phyloP scores from a whole-genome alignment of 2,797 vertebrate genomes.

The Mus spretus region DNA sequence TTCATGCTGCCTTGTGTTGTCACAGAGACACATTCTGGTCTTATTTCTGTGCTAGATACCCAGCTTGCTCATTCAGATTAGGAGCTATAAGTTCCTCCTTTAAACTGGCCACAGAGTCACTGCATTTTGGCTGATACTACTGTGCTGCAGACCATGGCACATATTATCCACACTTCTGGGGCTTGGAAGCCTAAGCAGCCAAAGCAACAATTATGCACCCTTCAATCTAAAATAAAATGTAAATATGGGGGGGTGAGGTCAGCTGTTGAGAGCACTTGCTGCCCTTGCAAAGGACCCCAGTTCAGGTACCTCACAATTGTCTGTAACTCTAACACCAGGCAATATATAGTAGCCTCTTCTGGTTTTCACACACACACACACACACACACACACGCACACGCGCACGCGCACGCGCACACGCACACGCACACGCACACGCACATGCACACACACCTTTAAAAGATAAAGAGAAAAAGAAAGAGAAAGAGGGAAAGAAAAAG shows the following conservation, averaged over 20 bases:
- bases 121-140: not conserved
- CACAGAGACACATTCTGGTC: not conserved
- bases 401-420: not conserved
- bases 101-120: not conserved
- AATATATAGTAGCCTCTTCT: not conserved
- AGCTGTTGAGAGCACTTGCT: not conserved
- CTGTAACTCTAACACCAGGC: not conserved
- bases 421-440: not conserved
- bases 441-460: not conserved
- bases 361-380: not conserved
- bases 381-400: not conserved
- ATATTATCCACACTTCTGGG: not conserved
- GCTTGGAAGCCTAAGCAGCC: not conserved
- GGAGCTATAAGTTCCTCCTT: not conserved
- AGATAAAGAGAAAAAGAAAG: too few species aligned
- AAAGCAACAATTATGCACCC: not conserved
- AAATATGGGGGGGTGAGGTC: not conserved
- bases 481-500: not conserved
- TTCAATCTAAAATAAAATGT: not conserved
- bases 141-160: not conserved
- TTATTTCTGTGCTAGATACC: slow-evolving; percentile 21
- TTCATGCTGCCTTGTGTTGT: not conserved
- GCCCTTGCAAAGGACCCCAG: not conserved
- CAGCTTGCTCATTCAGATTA: not conserved
- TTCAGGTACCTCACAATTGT: not conserved